phyloP scores from a whole-genome alignment of 2,113 vertebrate genomes.

The Pomatorhinus ruficollis region DNA sequence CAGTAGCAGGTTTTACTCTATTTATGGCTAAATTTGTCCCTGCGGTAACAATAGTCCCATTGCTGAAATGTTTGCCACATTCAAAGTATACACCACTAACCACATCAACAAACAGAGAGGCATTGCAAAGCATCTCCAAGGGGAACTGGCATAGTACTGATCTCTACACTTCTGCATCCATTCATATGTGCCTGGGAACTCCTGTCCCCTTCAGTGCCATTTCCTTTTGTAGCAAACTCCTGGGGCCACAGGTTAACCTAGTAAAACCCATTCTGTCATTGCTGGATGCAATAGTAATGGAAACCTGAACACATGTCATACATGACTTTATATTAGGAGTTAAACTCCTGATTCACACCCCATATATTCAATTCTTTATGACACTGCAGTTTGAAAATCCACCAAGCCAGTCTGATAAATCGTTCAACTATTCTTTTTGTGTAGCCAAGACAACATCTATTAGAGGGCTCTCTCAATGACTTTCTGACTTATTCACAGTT shows the following conservation, averaged over 20 bases:
- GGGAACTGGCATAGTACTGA: background rate
- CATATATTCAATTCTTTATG: background rate
- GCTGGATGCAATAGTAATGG: background rate
- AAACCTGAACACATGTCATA: background rate
- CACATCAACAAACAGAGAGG: background rate
- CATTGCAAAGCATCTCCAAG: background rate
- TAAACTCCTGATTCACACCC: background rate
- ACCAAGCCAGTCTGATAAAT: background rate
- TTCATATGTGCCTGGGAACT: background rate
- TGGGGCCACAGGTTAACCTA: background rate
- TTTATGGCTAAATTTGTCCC: background rate
- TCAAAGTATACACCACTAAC: background rate
- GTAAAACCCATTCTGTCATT: background rate
- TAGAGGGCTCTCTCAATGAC: background rate
- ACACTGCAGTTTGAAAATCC: background rate
- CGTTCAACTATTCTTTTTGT: background rate
- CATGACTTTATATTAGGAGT: background rate
- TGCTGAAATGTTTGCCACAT: background rate
- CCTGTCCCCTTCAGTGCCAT: background rate
- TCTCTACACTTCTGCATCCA: background rate
- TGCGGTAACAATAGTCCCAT: background rate
- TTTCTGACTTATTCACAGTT: background rate
- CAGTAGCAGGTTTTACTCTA: background rate
- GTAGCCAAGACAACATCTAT: background rate
- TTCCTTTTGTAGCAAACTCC: background rate